Evolutionary conservation across 2,888 invertebrate genomes (phyloP), one percentile per base, ranked within the genome.

Genomic region (Drosophila infuscata): DNA sequence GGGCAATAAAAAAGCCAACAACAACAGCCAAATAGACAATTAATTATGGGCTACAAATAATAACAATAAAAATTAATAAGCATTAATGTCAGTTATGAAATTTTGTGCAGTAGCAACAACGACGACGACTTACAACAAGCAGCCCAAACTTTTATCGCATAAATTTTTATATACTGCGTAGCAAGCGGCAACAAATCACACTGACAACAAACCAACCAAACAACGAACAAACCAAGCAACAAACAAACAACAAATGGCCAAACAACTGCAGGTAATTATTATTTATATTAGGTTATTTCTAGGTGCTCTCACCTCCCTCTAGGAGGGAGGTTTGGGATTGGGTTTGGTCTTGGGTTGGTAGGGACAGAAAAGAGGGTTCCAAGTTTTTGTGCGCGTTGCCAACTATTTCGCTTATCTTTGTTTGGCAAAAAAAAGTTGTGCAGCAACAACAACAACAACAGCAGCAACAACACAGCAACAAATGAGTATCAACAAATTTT

Each of bases 11-110:
- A 77, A 77, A 79, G 43, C 43, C 46, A 25, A 4, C 74, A 81
- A 68, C 76, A 75, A 65, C 76, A 80, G 62, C 69, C 73, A 84
- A 89, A 85, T 84, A 89, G 88, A 89, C 89, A 85, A 85, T 85
- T 89, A 85, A 85, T 85, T 88, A 85, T 80, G 75, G 82, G 58
- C 85, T 82, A 89, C 89, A 88, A 89, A 85, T 89, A 89, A 85
- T 89, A 74, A 80, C 88, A 88, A 85, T 85, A 89, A 85, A 84
- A 85, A 85, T 85, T 85, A 85, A 85, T 85, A 88, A 85, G 80
- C 85, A 89, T 85, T 85, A 84, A 89, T 85, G 75, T 89, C 80
- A 85, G 75, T 85, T 89, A 88, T 85, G 85, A 77, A 85, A 85
- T 76, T 62, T 58, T 67, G 63, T 83, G 84, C 71, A 68, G 87